Evolutionary conservation across 2,888 invertebrate genomes (phyloP).

Genomic region (Siphlonurus alternatus): DNA sequence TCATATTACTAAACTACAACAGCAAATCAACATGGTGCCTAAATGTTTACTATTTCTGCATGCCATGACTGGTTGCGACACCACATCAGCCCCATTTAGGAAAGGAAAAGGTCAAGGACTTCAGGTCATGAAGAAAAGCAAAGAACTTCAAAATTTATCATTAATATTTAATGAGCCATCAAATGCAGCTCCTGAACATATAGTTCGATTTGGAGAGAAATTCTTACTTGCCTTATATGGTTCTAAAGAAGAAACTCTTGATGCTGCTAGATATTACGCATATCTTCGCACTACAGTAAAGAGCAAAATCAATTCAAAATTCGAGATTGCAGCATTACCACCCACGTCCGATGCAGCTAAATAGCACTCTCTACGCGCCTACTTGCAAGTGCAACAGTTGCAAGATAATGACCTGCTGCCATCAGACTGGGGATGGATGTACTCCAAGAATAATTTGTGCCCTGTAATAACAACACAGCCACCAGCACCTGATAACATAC

Average conservation of each 20-base stretch:
- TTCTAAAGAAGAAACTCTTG: neutral
- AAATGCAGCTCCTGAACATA: neutral
- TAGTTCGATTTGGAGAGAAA: neutral
- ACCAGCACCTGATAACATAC: neutral
- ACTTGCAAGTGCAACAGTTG: conserved; percentile 3
- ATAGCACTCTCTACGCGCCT: neutral
- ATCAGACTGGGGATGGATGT: neutral
- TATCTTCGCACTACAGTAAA: neutral
- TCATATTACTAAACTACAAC: too few species aligned
- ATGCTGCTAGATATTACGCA: neutral
- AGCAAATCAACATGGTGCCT: neutral
- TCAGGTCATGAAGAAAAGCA: neutral
- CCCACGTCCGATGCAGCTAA: neutral
- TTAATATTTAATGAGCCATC: neutral
- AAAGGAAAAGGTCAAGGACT: neutral
- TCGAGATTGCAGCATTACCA: neutral
- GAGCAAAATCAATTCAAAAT: neutral
- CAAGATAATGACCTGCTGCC: neutral
- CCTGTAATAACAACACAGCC: neutral
- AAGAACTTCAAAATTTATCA: neutral
- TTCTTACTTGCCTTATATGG: neutral
- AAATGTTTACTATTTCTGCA: neutral
- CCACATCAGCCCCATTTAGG: neutral
- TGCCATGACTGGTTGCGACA: neutral
- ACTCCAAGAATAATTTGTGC: neutral